Conservation (phyloP, 1,140 invertebrate genomes). For the Eciton burchellii region DNA sequence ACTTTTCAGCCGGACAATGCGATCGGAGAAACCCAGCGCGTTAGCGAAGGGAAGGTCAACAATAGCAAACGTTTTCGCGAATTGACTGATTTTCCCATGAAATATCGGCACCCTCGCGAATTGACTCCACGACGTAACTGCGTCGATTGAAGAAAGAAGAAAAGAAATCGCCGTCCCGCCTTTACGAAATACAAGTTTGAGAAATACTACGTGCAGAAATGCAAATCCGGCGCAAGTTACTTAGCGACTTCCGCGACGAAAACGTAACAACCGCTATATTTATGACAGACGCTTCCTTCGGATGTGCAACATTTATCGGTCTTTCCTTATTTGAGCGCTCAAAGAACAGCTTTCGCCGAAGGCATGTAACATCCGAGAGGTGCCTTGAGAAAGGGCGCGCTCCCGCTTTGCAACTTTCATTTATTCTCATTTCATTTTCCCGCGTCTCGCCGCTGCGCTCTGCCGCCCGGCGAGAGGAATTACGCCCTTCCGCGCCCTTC, state of each 20-base stretch:
- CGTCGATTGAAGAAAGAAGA: too few species aligned
- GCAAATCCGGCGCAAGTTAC: too few species aligned
- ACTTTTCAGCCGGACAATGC: not conserved
- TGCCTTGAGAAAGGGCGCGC: not conserved
- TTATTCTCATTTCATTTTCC: constrained; percentile 37
- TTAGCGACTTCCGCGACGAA: too few species aligned
- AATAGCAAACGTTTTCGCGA: not conserved
- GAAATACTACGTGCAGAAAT: not conserved
- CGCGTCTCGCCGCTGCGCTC: constrained; percentile 22
- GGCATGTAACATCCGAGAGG: not conserved
- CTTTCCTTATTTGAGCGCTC: not conserved
- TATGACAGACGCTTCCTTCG: not conserved
- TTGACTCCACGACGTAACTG: not conserved
- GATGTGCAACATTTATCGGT: not conserved
- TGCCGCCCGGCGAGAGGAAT: constrained; percentile 28
- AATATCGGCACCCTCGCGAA: constrained; percentile 2
- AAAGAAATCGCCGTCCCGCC: too few species aligned
- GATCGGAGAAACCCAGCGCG: not conserved
- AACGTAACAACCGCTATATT: not conserved
- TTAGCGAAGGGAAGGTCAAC: not conserved
- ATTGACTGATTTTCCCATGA: not conserved
- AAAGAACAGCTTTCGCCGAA: not conserved
- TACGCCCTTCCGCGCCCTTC: constrained; percentile 43
- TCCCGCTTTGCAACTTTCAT: not conserved
- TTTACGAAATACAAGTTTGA: too few species aligned